Evolutionary conservation across 2,797 vertebrate species (phyloP).

Genomic region (Brachymystax lenok): DNA sequence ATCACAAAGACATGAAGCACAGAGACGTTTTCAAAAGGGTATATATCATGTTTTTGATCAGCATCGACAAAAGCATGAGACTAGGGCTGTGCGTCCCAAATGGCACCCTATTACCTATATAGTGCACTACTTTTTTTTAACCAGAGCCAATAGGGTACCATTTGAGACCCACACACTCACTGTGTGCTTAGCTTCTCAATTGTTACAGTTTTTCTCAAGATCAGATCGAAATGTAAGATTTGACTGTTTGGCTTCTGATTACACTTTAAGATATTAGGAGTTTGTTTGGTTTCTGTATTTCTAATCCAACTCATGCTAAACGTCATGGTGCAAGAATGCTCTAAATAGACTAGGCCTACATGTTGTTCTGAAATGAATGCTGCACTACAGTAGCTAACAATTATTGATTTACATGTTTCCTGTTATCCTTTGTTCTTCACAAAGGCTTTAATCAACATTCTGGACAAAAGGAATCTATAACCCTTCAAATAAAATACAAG

Average conservation of each 20-base stretch:
- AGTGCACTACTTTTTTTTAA: too few relatives aligned
- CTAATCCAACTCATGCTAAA: neutral
- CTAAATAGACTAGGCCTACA: neutral
- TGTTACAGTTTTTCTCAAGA: neutral
- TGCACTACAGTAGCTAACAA: neutral
- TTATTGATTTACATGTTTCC: slow-evolving; percentile 1
- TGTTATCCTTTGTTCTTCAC: neutral
- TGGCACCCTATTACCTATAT: too few relatives aligned
- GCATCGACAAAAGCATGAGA: neutral
- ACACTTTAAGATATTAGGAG: too few relatives aligned
- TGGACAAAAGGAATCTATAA: neutral
- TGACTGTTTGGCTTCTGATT: neutral
- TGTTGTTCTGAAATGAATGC: neutral
- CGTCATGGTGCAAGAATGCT: neutral
- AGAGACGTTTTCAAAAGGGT: neutral
- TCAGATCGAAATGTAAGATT: neutral
- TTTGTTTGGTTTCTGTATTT: neutral
- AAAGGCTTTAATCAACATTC: neutral
- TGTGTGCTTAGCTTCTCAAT: neutral
- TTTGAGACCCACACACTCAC: too few relatives aligned
- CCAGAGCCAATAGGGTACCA: too few relatives aligned
- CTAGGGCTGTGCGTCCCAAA: too few relatives aligned
- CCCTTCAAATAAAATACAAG: neutral
- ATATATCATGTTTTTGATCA: neutral
- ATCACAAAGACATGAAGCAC: neutral